Percentiles rank a stretch among this genome's conserved stretches.
Evolutionary conservation across 2,888 invertebrate species (phyloP).

Genomic region (Xiphydria camelus): DNA sequence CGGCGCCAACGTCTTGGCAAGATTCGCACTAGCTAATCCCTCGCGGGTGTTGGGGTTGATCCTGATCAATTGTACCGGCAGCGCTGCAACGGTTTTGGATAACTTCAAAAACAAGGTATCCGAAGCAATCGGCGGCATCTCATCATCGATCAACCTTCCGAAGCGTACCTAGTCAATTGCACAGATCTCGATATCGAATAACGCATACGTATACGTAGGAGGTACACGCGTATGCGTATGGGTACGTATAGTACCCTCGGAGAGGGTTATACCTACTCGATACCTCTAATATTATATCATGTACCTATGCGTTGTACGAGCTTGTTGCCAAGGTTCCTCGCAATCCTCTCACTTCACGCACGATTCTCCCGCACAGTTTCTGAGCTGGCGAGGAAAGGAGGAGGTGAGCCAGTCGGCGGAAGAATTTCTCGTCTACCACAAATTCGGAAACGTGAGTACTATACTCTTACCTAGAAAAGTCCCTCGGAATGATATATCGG

Average conservation of each 20-base stretch:
- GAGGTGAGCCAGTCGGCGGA: slow-evolving; percentile 84
- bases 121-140: slow-evolving; percentile 3
- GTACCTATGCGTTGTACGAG: too few relatives aligned
- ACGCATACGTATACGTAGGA: too few relatives aligned
- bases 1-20: slow-evolving; percentile 82
- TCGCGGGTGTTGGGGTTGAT: slow-evolving; percentile 77
- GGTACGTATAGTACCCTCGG: too few relatives aligned
- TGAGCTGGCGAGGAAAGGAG: slow-evolving; percentile 80
- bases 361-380: slow-evolving; percentile 63
- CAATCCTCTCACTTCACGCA: too few relatives aligned
- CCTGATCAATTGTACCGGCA: slow-evolving; percentile 85
- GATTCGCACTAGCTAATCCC: slow-evolving; percentile 83
- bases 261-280: too few relatives aligned
- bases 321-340: too few relatives aligned
- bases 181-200: too few relatives aligned
- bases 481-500: background rate
- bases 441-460: slow-evolving; percentile 86
- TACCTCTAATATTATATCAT: too few relatives aligned
- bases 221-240: too few relatives aligned
- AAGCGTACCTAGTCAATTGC: background rate
- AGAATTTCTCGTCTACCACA: slow-evolving; percentile 85
- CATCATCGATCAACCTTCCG: background rate
- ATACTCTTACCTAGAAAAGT: slow-evolving; percentile 37
- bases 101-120: slow-evolving; percentile 79
- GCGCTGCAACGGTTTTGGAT: slow-evolving; percentile 83